These are phyloP conservation scores for Smutsia gigantea DNA, from an alignment of 2,797 vertebrate genomes.

Conservation along the genomic window DNA sequence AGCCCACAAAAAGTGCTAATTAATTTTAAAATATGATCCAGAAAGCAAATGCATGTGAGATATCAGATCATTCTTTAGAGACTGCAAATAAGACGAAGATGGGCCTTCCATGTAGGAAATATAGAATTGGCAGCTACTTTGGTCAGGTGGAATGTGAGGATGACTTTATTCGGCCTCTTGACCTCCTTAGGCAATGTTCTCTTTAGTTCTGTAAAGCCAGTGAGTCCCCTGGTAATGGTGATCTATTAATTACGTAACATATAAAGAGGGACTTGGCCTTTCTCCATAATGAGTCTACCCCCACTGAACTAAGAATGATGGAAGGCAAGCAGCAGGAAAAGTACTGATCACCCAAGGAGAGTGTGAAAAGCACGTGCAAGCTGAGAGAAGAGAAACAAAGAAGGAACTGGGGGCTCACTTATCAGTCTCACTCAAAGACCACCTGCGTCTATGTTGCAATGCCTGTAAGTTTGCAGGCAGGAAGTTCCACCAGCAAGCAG, in stretches of 20 bases:
- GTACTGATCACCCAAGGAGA: rapidly evolving
- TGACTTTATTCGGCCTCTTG: background rate
- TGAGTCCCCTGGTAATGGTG: background rate
- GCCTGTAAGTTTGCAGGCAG: background rate
- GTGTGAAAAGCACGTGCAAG: background rate
- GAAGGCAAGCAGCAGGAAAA: background rate
- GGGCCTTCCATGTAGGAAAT: background rate
- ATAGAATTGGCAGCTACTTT: background rate
- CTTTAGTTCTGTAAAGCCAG: background rate
- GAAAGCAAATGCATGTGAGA: slow-evolving; percentile 12
- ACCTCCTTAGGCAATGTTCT: background rate
- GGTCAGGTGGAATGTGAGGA: background rate
- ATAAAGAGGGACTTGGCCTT: background rate
- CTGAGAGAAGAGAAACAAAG: background rate
- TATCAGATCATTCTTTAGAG: background rate
- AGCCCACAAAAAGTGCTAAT: slow-evolving; percentile 26
- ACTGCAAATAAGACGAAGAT: background rate
- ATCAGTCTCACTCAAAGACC: background rate
- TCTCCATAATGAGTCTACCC: background rate
- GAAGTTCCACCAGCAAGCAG: background rate
- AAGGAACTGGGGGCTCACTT: background rate
- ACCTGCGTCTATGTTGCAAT: background rate
- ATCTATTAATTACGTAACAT: background rate
- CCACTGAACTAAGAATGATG: background rate
- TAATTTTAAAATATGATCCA: slow-evolving; percentile 55